phyloP scores from a whole-genome alignment of 1,140 invertebrate species.

The Tetramorium alpestre region DNA sequence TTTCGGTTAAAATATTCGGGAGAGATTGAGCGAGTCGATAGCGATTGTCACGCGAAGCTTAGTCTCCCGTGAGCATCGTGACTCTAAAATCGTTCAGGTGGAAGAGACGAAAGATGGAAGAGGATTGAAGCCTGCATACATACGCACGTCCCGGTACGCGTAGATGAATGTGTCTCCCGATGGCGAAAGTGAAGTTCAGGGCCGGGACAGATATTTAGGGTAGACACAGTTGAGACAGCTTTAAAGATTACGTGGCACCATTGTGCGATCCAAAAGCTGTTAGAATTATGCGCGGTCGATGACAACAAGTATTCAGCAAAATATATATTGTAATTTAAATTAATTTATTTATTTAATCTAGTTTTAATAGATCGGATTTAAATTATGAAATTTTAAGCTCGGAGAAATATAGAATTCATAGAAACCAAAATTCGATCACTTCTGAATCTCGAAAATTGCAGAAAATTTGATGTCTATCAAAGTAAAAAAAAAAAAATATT shows the following conservation, averaged over 20 bases:
- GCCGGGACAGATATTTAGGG: slow-evolving; percentile 6
- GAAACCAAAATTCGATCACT: no score
- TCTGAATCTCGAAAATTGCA: no score
- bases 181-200: slow-evolving; percentile 9
- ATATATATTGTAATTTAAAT: neutral
- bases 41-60: slow-evolving; percentile 50
- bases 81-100: slow-evolving; percentile 49
- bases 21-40: slow-evolving; percentile 54
- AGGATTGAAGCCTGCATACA: slow-evolving; percentile 38
- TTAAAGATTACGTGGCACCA: neutral
- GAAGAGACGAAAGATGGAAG: slow-evolving; percentile 56
- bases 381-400: neutral
- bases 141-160: neutral
- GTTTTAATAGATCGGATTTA: neutral
- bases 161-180: slow-evolving; percentile 29
- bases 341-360: neutral
- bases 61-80: slow-evolving; percentile 48
- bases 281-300: neutral
- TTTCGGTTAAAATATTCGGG: slow-evolving; percentile 49
- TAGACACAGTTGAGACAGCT: slow-evolving; percentile 17
- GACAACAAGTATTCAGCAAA: neutral
- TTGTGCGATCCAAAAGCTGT: neutral
- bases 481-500: no score
- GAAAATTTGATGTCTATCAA: no score
- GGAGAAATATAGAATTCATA: no score